Evolutionary conservation across 2,113 vertebrate genomes (phyloP).

Genomic region (Uropsilus gracilis): DNA sequence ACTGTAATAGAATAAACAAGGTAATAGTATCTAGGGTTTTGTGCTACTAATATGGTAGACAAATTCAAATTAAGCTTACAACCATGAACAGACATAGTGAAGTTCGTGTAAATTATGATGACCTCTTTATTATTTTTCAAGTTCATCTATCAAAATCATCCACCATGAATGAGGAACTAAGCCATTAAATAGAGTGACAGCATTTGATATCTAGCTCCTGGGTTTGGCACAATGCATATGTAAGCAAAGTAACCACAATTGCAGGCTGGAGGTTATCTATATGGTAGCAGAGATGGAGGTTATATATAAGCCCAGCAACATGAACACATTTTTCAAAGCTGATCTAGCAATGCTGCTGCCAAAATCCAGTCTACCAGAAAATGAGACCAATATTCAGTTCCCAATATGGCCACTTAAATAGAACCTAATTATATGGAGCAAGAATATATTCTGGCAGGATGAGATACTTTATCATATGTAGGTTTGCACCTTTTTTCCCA

Average conservation of each 20-base stretch:
- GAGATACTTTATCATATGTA: not conserved
- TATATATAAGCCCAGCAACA: not conserved
- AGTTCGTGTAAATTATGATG: not conserved
- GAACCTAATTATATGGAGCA: not conserved
- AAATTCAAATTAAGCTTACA: not conserved
- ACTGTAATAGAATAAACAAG: not conserved
- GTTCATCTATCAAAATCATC: not conserved
- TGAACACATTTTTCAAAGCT: not conserved
- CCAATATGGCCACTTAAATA: not conserved
- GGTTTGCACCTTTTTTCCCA: not conserved
- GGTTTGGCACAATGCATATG: not conserved
- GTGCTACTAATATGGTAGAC: not conserved
- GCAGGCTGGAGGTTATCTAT: too few relatives aligned
- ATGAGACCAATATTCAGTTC: not conserved
- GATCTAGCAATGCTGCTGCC: not conserved
- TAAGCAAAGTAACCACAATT: not conserved
- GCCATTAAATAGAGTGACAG: not conserved
- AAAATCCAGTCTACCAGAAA: not conserved
- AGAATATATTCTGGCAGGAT: not conserved
- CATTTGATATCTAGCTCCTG: not conserved
- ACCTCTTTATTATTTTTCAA: not conserved
- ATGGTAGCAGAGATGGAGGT: accelerated
- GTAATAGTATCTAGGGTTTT: not conserved
- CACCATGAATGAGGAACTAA: not conserved
- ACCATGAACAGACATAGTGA: not conserved